Evolutionary conservation across 2,888 invertebrate species (phyloP), one percentile per base, ranked within the genome.

Genomic region (Hirtodrosophila cameraria): DNA sequence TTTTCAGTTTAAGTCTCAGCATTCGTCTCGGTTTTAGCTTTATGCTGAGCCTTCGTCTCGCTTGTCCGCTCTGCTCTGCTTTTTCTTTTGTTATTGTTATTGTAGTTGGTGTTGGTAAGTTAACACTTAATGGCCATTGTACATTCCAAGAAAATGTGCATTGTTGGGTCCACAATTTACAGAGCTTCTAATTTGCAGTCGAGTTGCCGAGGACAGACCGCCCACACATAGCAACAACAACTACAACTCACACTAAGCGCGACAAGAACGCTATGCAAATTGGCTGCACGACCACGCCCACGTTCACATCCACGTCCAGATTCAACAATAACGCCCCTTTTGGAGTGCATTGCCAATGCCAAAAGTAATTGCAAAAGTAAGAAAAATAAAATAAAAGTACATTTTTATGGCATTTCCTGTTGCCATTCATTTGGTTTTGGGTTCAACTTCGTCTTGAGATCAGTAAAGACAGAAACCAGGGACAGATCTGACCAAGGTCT

Each of bases 401-500:
- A n/a, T n/a, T 60, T 71, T 71, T 53, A 63, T 71, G 52, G 58
- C 62, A 49, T 70, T 75, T 74, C 71, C 75, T 75, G 75, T 58
- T 62, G 52, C 39, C 58, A 58, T 61, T 43, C 39, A 53, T 57
- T 43, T 33, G 55, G 16, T 52, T 23, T 57, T 31, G 41, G 43
- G 64, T 39, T n/a, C n/a, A n/a, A n/a, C 66, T 13, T 50, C 64
- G 75, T 58, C 58, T 57, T 43, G 58, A 55, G 55, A 42, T 28
- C 42, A 30, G 42, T 2, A 28, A 6, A 23, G 7, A 15, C 13
- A 16, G 57, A n/a, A n/a, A 33, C 20, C 27, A 13, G 28, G 35
- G 33, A 57, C 35, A 35, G 2, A 53, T 38, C 54, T 53, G 36
- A 16, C 30, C 50, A 50, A 30, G 43, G 25, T 43, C 43, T 20